Evolutionary conservation across 1,140 invertebrate species (phyloP).

Genomic region (Arion vulgaris): DNA sequence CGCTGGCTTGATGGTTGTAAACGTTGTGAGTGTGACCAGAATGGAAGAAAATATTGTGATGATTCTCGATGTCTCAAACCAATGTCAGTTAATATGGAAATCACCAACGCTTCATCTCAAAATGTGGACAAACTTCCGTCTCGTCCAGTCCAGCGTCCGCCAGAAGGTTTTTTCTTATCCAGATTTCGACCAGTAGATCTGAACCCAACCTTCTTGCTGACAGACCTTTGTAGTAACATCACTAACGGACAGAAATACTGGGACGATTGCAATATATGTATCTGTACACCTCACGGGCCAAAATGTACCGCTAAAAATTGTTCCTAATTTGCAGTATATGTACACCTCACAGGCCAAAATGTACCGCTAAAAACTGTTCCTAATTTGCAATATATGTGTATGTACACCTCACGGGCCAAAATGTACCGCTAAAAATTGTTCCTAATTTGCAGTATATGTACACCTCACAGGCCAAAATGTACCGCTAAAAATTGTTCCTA

Average conservation of each 20-base stretch:
- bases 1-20: constrained; percentile 12
- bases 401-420: no score
- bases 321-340: background rate
- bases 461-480: no score
- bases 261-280: constrained; percentile 40
- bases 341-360: no score
- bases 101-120: no score
- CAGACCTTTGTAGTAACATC: constrained; percentile 21
- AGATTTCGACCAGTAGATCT: background rate
- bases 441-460: no score
- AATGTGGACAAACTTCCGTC: background rate
- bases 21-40: constrained; percentile 2
- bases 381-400: no score
- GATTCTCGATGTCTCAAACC: background rate
- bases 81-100: no score
- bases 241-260: constrained; percentile 25
- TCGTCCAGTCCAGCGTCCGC: background rate
- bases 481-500: no score
- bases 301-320: constrained; percentile 37
- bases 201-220: background rate
- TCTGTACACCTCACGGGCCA: constrained; percentile 39
- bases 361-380: no score
- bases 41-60: background rate
- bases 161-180: background rate
- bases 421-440: no score